A percentile compares a stretch with the other conserved stretches of the same genome.
Evolutionary conservation across 2,888 invertebrate genomes (phyloP).

Genomic region (Archips xylosteana): DNA sequence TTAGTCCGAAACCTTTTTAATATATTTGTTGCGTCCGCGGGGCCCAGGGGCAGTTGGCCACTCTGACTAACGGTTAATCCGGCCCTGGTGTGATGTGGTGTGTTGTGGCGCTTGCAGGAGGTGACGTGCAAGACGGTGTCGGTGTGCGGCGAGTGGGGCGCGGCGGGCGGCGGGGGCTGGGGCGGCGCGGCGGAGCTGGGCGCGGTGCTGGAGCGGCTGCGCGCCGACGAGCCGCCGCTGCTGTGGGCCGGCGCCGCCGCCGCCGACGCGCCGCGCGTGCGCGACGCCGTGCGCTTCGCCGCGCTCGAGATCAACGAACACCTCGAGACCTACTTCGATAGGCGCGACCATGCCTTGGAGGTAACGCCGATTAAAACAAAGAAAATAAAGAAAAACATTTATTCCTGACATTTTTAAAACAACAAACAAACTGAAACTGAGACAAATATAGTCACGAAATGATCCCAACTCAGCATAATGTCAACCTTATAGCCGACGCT

Average conservation of each 20-base stretch:
- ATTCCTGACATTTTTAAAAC: too few relatives aligned
- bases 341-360: conserved; percentile 95
- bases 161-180: conserved; percentile 45
- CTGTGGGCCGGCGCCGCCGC: conserved; percentile 93
- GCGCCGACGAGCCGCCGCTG: conserved; percentile 92
- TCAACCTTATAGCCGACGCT: too few relatives aligned
- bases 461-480: too few relatives aligned
- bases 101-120: conserved; percentile 84
- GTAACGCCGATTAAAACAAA: conserved; percentile 69
- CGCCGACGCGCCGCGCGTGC: conserved; percentile 89
- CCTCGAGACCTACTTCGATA: conserved; percentile 96
- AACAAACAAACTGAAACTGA: too few relatives aligned
- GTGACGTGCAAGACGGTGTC: conserved; percentile 90
- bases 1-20: too few relatives aligned
- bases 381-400: too few relatives aligned
- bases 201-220: conserved; percentile 87
- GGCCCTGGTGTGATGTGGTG: neutral
- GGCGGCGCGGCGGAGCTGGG: conserved; percentile 62
- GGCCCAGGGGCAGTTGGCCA: too few relatives aligned
- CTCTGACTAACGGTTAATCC: too few relatives aligned
- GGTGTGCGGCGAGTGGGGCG: conserved; percentile 65
- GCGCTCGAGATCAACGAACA: conserved; percentile 98
- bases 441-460: too few relatives aligned
- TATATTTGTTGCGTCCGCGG: too few relatives aligned
- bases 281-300: conserved; percentile 94